These are phyloP conservation scores for Pectinophora gossypiella DNA, from an alignment of 1,140 invertebrate species.

Conservation along the genomic window DNA sequence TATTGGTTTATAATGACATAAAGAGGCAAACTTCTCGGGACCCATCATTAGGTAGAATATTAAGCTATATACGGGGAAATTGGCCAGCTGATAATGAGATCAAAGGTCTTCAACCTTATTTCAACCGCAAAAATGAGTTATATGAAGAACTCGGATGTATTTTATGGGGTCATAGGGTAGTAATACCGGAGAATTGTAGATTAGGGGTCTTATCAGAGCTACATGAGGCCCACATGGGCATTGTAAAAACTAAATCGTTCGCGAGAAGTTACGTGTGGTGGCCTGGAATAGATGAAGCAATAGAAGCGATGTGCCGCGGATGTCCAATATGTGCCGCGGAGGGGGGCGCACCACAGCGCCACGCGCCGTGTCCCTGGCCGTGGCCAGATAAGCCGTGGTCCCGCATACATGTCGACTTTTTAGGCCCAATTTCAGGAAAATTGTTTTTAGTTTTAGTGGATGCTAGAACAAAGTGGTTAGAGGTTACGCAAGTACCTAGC, in stretches of 20 bases:
- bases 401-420: background rate
- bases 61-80: background rate
- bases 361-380: conserved; percentile 16
- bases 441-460: background rate
- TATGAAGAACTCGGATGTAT: conserved; percentile 26
- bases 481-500: background rate
- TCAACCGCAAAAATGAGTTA: conserved; percentile 19
- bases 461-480: background rate
- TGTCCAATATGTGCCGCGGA: conserved; percentile 39
- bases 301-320: conserved; percentile 36
- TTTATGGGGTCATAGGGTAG: conserved; percentile 29
- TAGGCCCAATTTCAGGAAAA: background rate
- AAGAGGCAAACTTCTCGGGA: background rate
- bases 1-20: conserved; percentile 7
- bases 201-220: conserved; percentile 27
- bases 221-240: conserved; percentile 53
- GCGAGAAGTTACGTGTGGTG: no score
- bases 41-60: background rate
- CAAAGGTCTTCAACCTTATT: conserved; percentile 13
- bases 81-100: conserved; percentile 3
- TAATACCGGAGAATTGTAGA: conserved; percentile 26
- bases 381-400: conserved; percentile 35
- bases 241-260: no score
- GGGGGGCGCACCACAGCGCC: conserved; percentile 17
- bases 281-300: no score